Percentiles rank a stretch among this genome's conserved stretches.
These are phyloP conservation scores for Empidonax traillii DNA, from an alignment of 2,113 vertebrate species.

Conservation along the genomic window DNA sequence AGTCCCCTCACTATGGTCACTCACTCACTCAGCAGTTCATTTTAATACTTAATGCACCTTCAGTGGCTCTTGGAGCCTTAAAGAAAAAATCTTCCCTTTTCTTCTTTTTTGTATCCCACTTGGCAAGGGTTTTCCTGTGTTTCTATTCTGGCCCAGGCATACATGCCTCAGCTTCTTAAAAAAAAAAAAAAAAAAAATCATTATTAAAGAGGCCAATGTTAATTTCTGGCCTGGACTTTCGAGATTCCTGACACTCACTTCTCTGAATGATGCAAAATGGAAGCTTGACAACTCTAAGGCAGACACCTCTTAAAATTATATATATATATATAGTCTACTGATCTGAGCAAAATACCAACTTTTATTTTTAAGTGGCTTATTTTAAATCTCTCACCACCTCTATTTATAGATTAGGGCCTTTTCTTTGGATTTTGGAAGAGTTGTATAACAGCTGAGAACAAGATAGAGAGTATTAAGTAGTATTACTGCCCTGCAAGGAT, in stretches of 20 bases:
- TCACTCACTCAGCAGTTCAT: neutral
- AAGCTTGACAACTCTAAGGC: neutral
- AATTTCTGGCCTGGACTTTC: neutral
- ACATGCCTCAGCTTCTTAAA: neutral
- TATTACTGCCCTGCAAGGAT: neutral
- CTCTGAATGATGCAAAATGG: neutral
- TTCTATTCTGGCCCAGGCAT: neutral
- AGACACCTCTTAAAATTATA: neutral
- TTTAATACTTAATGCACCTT: neutral
- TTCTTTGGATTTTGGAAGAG: neutral
- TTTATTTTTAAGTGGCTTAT: neutral
- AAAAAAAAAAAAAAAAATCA: neutral
- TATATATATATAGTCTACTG: neutral
- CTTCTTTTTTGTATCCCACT: neutral
- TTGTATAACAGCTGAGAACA: neutral
- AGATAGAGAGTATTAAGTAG: neutral
- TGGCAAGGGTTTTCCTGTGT: neutral
- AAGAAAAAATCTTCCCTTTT: neutral
- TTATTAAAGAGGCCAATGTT: neutral
- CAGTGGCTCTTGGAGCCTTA: neutral
- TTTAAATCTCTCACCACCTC: neutral
- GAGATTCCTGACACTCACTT: neutral
- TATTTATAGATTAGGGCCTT: neutral
- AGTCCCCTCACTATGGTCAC: neutral
- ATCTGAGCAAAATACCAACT: neutral